A percentile compares a stretch with the other conserved stretches of the same genome.
These are phyloP conservation scores for Rutilus rutilus DNA, from an alignment of 2,113 vertebrate species.

Conservation along the genomic window DNA sequence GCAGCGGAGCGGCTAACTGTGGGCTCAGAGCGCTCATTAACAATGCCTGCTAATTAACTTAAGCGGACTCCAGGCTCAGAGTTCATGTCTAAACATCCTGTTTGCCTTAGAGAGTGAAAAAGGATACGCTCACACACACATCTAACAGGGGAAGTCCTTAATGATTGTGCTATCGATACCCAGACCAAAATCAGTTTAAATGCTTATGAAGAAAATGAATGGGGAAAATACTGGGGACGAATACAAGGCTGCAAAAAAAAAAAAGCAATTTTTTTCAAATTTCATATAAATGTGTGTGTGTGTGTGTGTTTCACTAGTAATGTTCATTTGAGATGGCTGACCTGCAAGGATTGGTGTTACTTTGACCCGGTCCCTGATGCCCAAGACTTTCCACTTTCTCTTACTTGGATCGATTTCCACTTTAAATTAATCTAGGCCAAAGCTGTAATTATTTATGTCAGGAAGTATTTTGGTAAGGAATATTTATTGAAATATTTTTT, in stretches of 20 bases:
- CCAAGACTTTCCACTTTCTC: background rate
- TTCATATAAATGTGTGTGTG: too few relatives aligned
- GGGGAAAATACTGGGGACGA: background rate
- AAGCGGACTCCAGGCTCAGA: slow-evolving; percentile 26
- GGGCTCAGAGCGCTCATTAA: slow-evolving; percentile 24
- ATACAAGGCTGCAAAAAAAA: background rate
- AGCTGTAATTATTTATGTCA: background rate
- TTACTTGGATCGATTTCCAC: background rate
- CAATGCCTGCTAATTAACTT: slow-evolving; percentile 40
- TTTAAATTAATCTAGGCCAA: background rate
- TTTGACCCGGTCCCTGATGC: background rate
- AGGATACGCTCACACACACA: background rate
- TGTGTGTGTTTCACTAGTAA: slow-evolving; percentile 3
- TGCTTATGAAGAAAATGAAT: background rate
- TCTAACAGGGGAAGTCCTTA: background rate
- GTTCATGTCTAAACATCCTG: slow-evolving; percentile 35
- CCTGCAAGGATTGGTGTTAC: slow-evolving; percentile 10
- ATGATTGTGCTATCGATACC: background rate
- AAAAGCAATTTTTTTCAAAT: too few relatives aligned
- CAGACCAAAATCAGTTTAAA: background rate
- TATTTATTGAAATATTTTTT: background rate
- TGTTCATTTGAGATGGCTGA: slow-evolving; percentile 12
- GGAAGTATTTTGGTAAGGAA: background rate
- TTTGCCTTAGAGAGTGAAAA: slow-evolving; percentile 7
- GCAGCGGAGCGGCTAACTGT: slow-evolving; percentile 1